phyloP scores from a whole-genome alignment of 2,113 vertebrate genomes.

The Sylvicapra grimmia region DNA sequence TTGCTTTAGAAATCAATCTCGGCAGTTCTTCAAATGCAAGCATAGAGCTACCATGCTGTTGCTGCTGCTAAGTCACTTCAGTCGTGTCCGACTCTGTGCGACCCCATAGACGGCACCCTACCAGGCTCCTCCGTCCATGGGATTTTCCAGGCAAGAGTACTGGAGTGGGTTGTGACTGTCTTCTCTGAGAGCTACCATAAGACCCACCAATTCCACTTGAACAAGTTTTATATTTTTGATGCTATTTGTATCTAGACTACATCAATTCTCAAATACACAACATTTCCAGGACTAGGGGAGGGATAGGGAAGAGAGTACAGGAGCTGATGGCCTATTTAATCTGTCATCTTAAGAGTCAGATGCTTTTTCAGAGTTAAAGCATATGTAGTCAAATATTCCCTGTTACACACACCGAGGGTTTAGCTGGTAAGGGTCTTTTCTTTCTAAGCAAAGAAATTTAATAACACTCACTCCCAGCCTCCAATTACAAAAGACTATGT shows the following conservation, averaged over 20 bases:
- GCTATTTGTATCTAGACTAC: neutral
- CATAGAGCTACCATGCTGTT: neutral
- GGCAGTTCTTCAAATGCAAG: neutral
- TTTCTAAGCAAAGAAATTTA: neutral
- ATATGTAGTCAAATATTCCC: neutral
- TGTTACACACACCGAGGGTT: neutral
- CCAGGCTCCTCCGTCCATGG: too few relatives aligned
- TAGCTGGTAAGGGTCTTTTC: neutral
- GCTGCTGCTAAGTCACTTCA: too few relatives aligned
- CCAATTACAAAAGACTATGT: neutral
- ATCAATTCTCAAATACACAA: neutral
- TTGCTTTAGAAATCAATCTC: neutral
- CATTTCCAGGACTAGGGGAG: neutral
- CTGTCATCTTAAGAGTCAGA: neutral
- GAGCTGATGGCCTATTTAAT: neutral
- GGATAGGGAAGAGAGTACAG: neutral
- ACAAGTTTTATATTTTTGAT: neutral
- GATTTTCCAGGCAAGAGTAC: too few relatives aligned
- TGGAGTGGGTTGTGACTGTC: too few relatives aligned
- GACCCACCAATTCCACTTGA: neutral
- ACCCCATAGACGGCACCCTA: too few relatives aligned
- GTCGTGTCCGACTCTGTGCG: too few relatives aligned
- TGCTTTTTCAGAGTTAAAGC: neutral
- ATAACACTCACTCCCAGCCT: neutral
- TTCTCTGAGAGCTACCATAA: neutral